phyloP scores from a whole-genome alignment of 2,797 vertebrate species.

The Clarias pachynema region DNA sequence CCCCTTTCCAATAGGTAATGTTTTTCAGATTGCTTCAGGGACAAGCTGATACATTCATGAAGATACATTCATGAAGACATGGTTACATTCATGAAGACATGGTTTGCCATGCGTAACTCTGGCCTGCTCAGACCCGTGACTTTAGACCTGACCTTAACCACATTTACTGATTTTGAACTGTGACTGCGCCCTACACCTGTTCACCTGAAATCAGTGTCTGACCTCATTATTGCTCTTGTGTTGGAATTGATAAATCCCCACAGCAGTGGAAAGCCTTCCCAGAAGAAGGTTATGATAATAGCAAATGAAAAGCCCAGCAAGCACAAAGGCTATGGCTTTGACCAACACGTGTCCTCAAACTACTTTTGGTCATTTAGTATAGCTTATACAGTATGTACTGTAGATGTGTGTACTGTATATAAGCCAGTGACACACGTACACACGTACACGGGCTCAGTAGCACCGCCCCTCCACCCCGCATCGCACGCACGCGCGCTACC shows the following conservation, averaged over 20 bases:
- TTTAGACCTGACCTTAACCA: background rate
- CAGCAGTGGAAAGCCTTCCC: background rate
- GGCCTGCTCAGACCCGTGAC: background rate
- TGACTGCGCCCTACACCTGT: background rate
- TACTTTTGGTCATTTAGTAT: background rate
- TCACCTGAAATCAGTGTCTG: background rate
- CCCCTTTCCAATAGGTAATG: too few species aligned
- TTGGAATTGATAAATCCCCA: background rate
- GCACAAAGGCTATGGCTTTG: background rate
- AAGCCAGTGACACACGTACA: background rate
- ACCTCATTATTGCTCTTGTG: background rate
- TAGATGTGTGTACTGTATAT: too few species aligned
- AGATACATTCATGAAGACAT: too few species aligned
- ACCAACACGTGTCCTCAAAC: background rate
- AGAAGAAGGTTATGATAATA: background rate
- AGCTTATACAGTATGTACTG: background rate
- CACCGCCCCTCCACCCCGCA: slow-evolving; percentile 23
- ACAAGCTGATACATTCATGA: too few species aligned
- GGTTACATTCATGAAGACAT: background rate
- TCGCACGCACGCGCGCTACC: slow-evolving; percentile 38
- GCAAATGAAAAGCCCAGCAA: background rate
- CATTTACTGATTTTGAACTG: background rate
- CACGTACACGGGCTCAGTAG: background rate
- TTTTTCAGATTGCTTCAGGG: too few species aligned
- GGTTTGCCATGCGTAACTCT: background rate